Evolutionary conservation across 2,888 invertebrate genomes (phyloP), one percentile per base, ranked within the genome.

Genomic region (Oxyscelio sp.): DNA sequence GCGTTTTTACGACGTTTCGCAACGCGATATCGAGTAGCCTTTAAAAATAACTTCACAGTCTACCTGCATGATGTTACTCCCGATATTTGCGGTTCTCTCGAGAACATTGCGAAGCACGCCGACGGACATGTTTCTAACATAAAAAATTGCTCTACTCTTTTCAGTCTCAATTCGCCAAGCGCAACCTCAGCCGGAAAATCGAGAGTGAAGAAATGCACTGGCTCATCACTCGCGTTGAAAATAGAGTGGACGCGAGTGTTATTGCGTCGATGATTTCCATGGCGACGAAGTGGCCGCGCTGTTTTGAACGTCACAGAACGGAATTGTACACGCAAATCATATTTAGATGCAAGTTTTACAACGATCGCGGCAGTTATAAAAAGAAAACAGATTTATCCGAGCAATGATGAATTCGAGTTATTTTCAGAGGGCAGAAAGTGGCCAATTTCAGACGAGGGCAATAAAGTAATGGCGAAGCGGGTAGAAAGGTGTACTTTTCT

Each of bases 21-120:
- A 27, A 27, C 27, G 27, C 6, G 27, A 27, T 48, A 31, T 19
- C 17, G 34, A 22, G n/a, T 19, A 34, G 38, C 3, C n/a, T 34
- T 56, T 54, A 75, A 65, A 65, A 65, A 68, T 68, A 68, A 52
- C 27, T 65, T 75, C 17, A 61, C 43, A 13, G 31, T 61, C 11
- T 74, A 81, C 85, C 85, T 81, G 77, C 77, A 81, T 68, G 2
- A 78, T 56, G 17, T 63, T 68, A 58, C 34, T 74, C 9, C 85
- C 85, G 11, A 85, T 45, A 31, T 73, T 65, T 13, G 70, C 81
- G n/a, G 85, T 85, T 61, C 74, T 78, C 27, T 78, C 71, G 24
- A 85, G 31, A 24, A 82, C 81, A 31, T 81, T 85, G 48, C 85
- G 48, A 38, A 85, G 19, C 4, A 78, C 40, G 27, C 81, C 85